These are phyloP conservation scores for Apis mellifera DNA, from an alignment of 1,140 invertebrate species.

Conservation along the genomic window DNA sequence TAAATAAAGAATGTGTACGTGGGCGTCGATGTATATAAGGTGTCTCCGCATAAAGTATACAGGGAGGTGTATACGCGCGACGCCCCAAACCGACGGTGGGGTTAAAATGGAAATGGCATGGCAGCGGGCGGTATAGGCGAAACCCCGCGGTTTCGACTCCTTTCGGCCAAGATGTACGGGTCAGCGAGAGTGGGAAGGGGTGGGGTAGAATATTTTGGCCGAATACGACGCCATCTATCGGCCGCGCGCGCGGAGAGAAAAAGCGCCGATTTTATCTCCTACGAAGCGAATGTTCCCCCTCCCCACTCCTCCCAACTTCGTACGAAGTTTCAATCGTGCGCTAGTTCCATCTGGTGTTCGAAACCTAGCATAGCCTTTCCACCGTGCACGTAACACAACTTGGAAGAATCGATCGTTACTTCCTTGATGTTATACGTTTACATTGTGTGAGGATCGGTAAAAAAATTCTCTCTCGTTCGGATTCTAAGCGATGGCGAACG, in stretches of 20 bases:
- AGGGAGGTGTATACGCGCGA: conserved; percentile 24
- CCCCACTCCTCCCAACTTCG: too few species aligned
- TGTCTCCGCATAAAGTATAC: conserved; percentile 51
- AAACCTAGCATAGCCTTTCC: neutral
- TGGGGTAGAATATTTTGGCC: conserved; percentile 8
- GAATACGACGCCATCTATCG: conserved; percentile 46
- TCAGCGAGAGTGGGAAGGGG: conserved; percentile 31
- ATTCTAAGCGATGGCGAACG: conserved; percentile 2
- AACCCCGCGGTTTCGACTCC: conserved; percentile 67
- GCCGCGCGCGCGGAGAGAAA: conserved; percentile 36
- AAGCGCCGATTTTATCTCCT: conserved; percentile 55
- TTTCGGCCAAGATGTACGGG: conserved; percentile 29
- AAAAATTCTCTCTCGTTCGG: conserved; percentile 22
- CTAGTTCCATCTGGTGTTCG: neutral
- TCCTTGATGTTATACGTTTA: neutral
- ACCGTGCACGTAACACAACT: too few species aligned
- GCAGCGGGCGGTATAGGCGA: conserved; percentile 70
- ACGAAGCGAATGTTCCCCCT: neutral
- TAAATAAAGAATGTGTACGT: conserved; percentile 43
- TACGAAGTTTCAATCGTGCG: neutral
- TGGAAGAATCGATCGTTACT: neutral
- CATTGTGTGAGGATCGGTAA: neutral
- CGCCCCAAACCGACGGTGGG: conserved; percentile 47
- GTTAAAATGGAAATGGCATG: conserved; percentile 74
- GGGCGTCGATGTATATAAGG: conserved; percentile 46